Evolutionary conservation across 1,140 invertebrate species (phyloP), one percentile per base, ranked within the genome.

Genomic region (Atta texana): DNA sequence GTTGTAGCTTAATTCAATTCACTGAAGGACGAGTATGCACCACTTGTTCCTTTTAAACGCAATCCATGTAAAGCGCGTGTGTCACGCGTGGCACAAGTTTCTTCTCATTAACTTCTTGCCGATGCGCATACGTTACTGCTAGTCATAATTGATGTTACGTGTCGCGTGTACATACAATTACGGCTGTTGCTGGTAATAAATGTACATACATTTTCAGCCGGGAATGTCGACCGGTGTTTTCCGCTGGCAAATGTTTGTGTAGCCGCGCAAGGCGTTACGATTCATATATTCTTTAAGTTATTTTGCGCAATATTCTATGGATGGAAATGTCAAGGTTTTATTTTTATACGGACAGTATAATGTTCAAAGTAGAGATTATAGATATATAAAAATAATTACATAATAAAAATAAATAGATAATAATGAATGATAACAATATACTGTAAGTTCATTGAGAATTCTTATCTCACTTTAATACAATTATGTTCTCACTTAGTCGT

Each of bases 21-120:
- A n/a, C 21, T 21, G 34, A n/a, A 53, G 10, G 2, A 24, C 24
- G 10, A 39, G 39, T 3, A 39, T 39, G 28, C 16, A 8, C n/a
- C 12, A 34, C 14, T 57, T 55, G 16, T 12, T 59, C 51, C 28
- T 82, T 44, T 44, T 44, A 8, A 44, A 44, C 76, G 75, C 18
- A 51, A 51, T 1, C 5, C 12, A 24, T 39, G 57, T 82, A 59
- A 59, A 75, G 16, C 18, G 39, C 18, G 39, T 14, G 66, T 57
- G 61, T 77, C 39, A 31, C 69, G 69, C 24, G 16, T 59, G 39
- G 24, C 68, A n/a, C 55, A 31, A 21, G 69, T 18, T 63, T 6
- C 57, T 74, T 75, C 80, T 84, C 80, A 84, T 75, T 84, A 84
- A 84, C 21, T 74, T 84, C 55, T 61, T 75, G 69, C 61, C 53